These are phyloP conservation scores for Megalopta genalis DNA, from an alignment of 1,140 invertebrate genomes.

Conservation along the genomic window DNA sequence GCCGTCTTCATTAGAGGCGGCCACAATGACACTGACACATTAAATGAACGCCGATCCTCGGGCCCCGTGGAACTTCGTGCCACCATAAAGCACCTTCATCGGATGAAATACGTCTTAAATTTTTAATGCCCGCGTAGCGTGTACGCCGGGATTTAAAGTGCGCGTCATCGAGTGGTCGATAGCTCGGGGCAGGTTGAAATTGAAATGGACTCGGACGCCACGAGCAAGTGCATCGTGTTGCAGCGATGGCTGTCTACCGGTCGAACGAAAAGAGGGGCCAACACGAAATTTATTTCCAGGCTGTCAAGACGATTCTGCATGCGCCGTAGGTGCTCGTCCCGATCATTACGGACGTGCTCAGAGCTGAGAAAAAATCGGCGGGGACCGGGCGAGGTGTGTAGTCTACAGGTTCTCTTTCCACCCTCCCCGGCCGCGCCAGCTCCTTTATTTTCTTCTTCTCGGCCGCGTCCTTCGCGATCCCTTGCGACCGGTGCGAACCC, in stretches of 20 bases:
- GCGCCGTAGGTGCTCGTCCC: constrained; percentile 58
- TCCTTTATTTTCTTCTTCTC: constrained; percentile 6
- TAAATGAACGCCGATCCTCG: too few relatives aligned
- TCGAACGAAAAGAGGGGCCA: background rate
- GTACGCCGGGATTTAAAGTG: background rate
- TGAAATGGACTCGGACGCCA: constrained; percentile 10
- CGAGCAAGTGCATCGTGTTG: background rate
- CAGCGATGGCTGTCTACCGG: background rate
- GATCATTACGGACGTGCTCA: constrained; percentile 55
- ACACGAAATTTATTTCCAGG: constrained; percentile 65
- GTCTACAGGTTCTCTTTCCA: constrained; percentile 25
- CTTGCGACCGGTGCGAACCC: constrained; percentile 36
- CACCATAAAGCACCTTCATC: too few relatives aligned
- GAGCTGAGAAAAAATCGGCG: constrained; percentile 41
- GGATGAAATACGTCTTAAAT: background rate
- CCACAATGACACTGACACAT: too few relatives aligned
- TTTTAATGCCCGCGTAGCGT: background rate
- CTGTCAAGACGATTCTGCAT: constrained; percentile 67
- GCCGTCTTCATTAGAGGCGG: too few relatives aligned
- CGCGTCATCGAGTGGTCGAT: background rate
- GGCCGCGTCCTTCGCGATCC: constrained; percentile 19
- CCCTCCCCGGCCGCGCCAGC: background rate
- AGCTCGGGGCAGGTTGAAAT: constrained; percentile 3
- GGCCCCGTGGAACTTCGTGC: too few relatives aligned
- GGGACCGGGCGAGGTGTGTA: background rate